Conservation (phyloP, 2,888 invertebrate species). For the Matsumyia berberina region DNA sequence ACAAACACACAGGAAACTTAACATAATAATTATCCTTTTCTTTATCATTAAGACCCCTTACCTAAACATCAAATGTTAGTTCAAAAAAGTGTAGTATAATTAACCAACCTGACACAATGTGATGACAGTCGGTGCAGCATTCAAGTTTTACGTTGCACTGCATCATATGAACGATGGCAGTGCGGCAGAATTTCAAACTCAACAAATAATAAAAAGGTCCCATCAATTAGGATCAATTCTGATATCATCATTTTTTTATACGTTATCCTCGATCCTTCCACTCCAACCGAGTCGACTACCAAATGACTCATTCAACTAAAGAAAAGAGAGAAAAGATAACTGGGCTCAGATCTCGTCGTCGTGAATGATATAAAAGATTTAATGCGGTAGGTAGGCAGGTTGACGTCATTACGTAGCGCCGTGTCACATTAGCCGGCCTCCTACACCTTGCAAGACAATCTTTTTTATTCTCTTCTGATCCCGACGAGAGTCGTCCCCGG, state of each 20-base stretch:
- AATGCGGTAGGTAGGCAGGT: constrained; percentile 74
- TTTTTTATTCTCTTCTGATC: neutral
- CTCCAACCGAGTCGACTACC: constrained; percentile 21
- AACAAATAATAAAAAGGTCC: constrained; percentile 70
- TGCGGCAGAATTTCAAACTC: constrained; percentile 42
- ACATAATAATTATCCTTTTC: constrained; percentile 49
- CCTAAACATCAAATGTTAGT: constrained; percentile 52
- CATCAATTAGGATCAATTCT: constrained; percentile 76
- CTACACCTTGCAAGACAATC: constrained; percentile 73
- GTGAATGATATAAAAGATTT: constrained; percentile 64
- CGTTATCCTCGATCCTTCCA: constrained; percentile 55
- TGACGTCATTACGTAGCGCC: constrained; percentile 73
- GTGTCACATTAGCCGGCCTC: constrained; percentile 77
- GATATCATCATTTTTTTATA: constrained; percentile 72
- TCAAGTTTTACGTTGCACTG: constrained; percentile 7
- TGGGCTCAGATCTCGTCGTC: constrained; percentile 19
- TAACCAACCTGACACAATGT: constrained; percentile 55
- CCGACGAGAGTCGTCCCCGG: constrained; percentile 7
- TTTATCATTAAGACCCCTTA: constrained; percentile 10
- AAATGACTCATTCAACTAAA: constrained; percentile 74
- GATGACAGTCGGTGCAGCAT: constrained; percentile 71
- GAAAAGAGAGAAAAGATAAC: constrained; percentile 1
- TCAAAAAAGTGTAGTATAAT: constrained; percentile 56
- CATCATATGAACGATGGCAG: constrained; percentile 28
- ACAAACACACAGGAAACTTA: constrained; percentile 56